These are phyloP conservation scores for Chrosomus eos DNA, from an alignment of 2,797 vertebrate genomes.

Conservation along the genomic window DNA sequence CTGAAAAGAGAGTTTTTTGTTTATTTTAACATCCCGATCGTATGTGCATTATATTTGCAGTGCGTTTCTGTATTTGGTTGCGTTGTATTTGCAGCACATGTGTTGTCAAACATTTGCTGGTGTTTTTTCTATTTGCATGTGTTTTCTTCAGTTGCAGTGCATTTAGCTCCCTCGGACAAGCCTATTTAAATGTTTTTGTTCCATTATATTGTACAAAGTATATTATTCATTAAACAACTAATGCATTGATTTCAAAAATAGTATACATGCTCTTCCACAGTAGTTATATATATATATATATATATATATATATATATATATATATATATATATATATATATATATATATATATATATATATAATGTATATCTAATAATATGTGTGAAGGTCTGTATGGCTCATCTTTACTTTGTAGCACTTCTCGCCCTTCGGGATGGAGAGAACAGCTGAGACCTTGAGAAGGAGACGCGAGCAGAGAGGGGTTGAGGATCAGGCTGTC, in stretches of 20 bases:
- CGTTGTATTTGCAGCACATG: too few relatives aligned
- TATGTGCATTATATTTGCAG: too few relatives aligned
- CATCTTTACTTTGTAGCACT: slow-evolving; percentile 61
- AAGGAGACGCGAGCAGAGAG: slow-evolving; percentile 63
- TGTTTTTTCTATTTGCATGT: too few relatives aligned
- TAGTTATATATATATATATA: too few relatives aligned
- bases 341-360: too few relatives aligned
- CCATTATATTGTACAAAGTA: background rate
- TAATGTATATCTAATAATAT: background rate
- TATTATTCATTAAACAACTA: background rate
- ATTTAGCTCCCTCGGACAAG: background rate
- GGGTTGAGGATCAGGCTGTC: slow-evolving; percentile 61
- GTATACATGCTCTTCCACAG: background rate
- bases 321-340: too few relatives aligned
- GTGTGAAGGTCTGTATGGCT: background rate
- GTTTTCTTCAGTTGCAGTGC: too few relatives aligned
- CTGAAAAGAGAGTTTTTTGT: too few relatives aligned
- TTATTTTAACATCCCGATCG: too few relatives aligned
- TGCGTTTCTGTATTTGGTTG: too few relatives aligned
- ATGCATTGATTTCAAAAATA: background rate
- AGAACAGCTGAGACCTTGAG: slow-evolving; percentile 54
- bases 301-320: too few relatives aligned
- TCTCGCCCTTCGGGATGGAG: slow-evolving; percentile 61
- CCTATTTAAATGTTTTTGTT: background rate
- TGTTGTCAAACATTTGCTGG: too few relatives aligned